Evolutionary conservation across 2,113 vertebrate species (phyloP), one percentile per base, ranked within the genome.

Genomic region (Gasterosteus aculeatus): DNA sequence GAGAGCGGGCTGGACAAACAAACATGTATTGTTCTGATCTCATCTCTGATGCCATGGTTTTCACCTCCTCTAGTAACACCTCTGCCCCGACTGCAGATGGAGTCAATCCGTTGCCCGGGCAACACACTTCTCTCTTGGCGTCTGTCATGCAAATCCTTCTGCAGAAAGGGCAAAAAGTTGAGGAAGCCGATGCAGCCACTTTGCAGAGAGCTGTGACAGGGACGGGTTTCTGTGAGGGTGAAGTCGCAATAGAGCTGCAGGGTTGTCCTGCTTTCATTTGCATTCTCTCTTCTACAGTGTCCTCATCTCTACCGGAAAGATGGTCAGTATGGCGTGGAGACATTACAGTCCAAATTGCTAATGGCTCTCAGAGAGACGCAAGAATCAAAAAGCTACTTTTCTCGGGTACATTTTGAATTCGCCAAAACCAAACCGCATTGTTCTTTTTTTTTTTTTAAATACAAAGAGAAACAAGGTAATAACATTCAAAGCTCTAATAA

Each of bases 71-170:
- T 75, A 62, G 91, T 89, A 91, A 92, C 91, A 92, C 92, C 92
- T 94, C 89, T 85, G 87, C 87, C 91, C 88, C 79, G 78, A 84
- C 83, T 89, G 90, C 82, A 92, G 91, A 92, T 87, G 86, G 91
- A 89, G 89, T 87, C 91, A 93, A 92, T 89, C 87, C 70, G 92
- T 94, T 93, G 72, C 91, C 91, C 38, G 8, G 91, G 94, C 82
- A 94, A 94, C 91, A 81, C 87, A 91, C 85, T 88, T 85, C 85
- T 90, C 84, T 89, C 81, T 81, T 87, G 85, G 85, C 85, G 84
- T 89, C 87, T 89, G 88, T 92, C 90, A 93, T 90, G 91, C 88
- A 92, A 92, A 94, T 93, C 86, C 85, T 67, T 85, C 57, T 54
- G 72, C 82, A 89, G 79, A 91, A 88, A 89, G 74, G 83, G 81